Base-by-base conservation (phyloP, 2,797 vertebrate species). In the Gymnopithys bicolor region DNA sequence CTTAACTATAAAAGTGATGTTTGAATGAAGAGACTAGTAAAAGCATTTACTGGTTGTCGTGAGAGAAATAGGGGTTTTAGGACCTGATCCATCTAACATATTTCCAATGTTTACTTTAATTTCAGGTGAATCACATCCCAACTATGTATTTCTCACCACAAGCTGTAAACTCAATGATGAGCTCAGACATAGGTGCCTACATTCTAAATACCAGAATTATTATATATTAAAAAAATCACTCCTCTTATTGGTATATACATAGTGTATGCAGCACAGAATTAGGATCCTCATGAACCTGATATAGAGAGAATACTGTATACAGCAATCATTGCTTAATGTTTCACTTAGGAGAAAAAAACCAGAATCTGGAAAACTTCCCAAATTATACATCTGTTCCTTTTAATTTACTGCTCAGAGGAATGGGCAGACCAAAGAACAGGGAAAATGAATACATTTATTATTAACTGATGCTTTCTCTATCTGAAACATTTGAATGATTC, bases 331-430 rank as follows among this genome's bases (percentile, higher is more conserved):
- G 45, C 43, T 89, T 89, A 93, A 87, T 73, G 24, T 63, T 94
- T 94, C 62, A 66, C 19, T 95, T 76, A 55, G 48, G 7, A 81
- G 19, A 35, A 70, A 81, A 80, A 56, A 56, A 24, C 3, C 3
- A 41, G 7, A 93, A 73, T 81, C 58, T 88, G 66, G 88, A 95
- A 84, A 84, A 32, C 24, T 79, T 95, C 90, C 86, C 62, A 60
- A 91, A 73, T 82, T 52, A 53, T 89, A 63, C 56, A 91, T 90
- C 80, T 94, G 80, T 76, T 94, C 59, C 55, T 84, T 95, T 95
- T 82, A 90, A 95, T 93, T 82, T 89, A 60, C 60, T 63, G 15
- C 41, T 84, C 48, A 49, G 48, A 95, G 55, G 32, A 84, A 80
- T 67, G 27, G 19, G 55, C 7, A 84, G 28, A 82, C 7, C 16